phyloP scores from a whole-genome alignment of 2,113 vertebrate genomes.

The Canis aureus region DNA sequence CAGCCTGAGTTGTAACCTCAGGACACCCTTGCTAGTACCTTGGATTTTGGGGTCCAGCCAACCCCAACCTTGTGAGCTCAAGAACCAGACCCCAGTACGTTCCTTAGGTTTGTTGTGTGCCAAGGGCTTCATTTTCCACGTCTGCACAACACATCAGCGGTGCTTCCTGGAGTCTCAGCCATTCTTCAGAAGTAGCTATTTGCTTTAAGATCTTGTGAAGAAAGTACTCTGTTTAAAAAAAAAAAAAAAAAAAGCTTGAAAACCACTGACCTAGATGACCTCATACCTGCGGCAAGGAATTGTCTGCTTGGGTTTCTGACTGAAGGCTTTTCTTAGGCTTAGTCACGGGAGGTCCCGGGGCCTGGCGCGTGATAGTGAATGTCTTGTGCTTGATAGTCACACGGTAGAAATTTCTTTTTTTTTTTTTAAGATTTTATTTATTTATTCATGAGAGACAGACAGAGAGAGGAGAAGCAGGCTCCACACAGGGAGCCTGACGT shows the following conservation, averaged over 20 bases:
- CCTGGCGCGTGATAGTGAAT: neutral
- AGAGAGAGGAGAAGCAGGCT: no score
- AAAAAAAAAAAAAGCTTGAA: neutral
- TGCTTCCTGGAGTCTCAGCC: neutral
- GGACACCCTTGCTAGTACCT: neutral
- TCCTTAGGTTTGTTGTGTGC: neutral
- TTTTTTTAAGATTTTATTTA: no score
- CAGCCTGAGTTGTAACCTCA: neutral
- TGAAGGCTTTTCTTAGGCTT: neutral
- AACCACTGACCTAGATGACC: neutral
- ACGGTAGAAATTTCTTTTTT: no score
- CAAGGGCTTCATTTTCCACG: neutral
- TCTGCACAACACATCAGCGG: neutral
- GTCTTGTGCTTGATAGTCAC: neutral
- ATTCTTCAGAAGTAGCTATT: neutral
- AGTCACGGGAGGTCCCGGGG: rapidly evolving
- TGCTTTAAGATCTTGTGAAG: constrained; percentile 2
- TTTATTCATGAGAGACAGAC: no score
- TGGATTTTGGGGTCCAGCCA: neutral
- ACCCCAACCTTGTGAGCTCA: neutral
- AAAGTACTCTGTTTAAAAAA: neutral
- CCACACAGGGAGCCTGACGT: no score
- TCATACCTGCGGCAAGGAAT: neutral
- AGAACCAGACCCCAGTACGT: no score
- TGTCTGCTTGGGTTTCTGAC: neutral